Evolutionary conservation across 2,797 vertebrate species (phyloP).

Genomic region (Tadarida brasiliensis): DNA sequence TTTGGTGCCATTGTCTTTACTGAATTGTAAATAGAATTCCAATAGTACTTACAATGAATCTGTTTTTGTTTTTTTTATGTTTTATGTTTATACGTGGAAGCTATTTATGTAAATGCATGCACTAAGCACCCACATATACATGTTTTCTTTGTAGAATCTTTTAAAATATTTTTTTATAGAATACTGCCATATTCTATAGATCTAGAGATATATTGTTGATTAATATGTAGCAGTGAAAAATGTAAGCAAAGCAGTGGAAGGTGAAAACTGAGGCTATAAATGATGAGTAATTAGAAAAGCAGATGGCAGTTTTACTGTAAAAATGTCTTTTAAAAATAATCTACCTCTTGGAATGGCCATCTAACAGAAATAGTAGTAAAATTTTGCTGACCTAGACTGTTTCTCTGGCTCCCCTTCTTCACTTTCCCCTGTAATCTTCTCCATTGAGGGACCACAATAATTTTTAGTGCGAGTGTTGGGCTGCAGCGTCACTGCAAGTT

Average conservation of each 20-base stretch:
- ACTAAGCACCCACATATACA: neutral
- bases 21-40: constrained; percentile 47
- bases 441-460: constrained; percentile 80
- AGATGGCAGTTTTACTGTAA: neutral
- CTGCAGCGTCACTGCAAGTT: constrained; percentile 81
- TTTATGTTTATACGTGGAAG: constrained; percentile 24
- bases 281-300: constrained; percentile 50
- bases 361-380: constrained; percentile 62
- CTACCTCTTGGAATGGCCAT: constrained; percentile 40
- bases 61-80: neutral
- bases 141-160: constrained; percentile 35
- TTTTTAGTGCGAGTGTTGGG: constrained; percentile 84
- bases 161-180: neutral
- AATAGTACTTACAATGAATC: neutral
- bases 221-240: neutral
- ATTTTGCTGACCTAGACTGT: neutral
- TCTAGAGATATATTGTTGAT: neutral
- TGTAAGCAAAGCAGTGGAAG: neutral
- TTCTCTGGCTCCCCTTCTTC: constrained; percentile 16
- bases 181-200: neutral
- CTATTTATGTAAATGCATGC: constrained; percentile 36
- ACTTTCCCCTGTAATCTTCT: constrained; percentile 72
- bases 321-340: neutral
- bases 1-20: neutral
- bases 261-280: neutral